Evolutionary conservation across 2,797 vertebrate genomes (phyloP), one percentile per base, ranked within the genome.

Genomic region (Nasua narica): DNA sequence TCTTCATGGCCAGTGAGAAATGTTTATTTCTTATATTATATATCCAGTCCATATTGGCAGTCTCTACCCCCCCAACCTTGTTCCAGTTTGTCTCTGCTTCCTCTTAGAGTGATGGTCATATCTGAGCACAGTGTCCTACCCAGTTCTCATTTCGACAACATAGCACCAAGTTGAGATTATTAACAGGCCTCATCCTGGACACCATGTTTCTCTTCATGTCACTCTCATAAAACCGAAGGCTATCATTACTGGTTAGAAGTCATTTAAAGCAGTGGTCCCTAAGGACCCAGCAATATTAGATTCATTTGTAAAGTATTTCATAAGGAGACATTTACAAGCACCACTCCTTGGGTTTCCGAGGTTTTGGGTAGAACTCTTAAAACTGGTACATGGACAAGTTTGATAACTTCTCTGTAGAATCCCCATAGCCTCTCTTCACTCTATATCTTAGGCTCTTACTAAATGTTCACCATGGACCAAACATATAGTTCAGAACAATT

Each of bases 401-500:
- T 87, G 25, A 74, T 25, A 94, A 67, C 8, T 82, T n/a, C n/a
- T 62, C 27, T 46, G 35, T 58, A 54, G 54, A 16, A 83, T 37
- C 15, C 56, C 5, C 5, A 37, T 1, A 88, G 67, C 1, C 43
- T 65, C 90, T 90, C 67, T 82, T 92, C 16, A 93, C 27, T 87
- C 56, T 79, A 7, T 52, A 83, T 60, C 21, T 94, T 67, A 93
- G 9, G 0, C 19, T 94, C 4, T 83, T 87, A 52, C 54, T 60
- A 79, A 93, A 79, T 72, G 40, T 92, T 90, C 70, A 84, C 29
- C 93, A 43, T 76, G 70, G 77, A 89, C 13, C 23, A 96, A 94
- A 67, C 13, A 62, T 54, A 92, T 84, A 81, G 16, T 90, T 87
- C 74, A 93, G 76, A 96, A 84, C 23, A 91, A 69, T 50, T 95